A percentile compares a stretch with the other conserved stretches of the same genome.
phyloP scores from a whole-genome alignment of 2,888 invertebrate species.

The Tortrix viridana region DNA sequence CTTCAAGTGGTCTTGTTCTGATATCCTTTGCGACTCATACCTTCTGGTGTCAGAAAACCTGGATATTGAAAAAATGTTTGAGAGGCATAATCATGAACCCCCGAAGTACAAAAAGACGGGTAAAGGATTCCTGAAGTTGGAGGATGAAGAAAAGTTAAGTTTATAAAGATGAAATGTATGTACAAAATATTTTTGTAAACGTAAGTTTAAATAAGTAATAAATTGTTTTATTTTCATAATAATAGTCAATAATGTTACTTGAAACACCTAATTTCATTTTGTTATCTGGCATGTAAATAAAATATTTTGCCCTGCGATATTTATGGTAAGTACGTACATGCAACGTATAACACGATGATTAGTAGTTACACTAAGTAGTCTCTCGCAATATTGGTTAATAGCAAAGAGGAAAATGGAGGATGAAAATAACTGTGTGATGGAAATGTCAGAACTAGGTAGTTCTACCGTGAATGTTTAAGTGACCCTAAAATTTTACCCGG shows the following conservation, averaged over 20 bases:
- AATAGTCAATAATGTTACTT: too few relatives aligned
- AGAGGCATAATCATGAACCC: constrained; percentile 39
- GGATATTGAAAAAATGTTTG: constrained; percentile 40
- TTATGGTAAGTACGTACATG: neutral
- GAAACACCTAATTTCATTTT: too few relatives aligned
- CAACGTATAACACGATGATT: neutral
- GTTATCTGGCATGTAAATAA: neutral
- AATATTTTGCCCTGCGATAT: neutral
- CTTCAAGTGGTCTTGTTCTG: constrained; percentile 44
- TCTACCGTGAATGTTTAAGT: too few relatives aligned
- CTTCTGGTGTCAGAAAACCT: constrained; percentile 45
- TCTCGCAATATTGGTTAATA: neutral
- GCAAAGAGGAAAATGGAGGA: neutral
- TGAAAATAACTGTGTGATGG: neutral
- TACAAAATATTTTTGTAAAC: neutral
- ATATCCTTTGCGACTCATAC: constrained; percentile 39
- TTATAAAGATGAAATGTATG: neutral
- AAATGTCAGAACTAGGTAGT: too few relatives aligned
- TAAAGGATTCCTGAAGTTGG: constrained; percentile 35
- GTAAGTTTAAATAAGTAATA: neutral
- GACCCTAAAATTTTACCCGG: too few relatives aligned
- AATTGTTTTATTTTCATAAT: too few relatives aligned
- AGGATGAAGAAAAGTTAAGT: neutral
- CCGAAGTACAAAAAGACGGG: constrained; percentile 39
- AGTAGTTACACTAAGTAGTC: neutral